Conservation (phyloP, 1,140 invertebrate genomes). For the Camponotus floridanus region DNA sequence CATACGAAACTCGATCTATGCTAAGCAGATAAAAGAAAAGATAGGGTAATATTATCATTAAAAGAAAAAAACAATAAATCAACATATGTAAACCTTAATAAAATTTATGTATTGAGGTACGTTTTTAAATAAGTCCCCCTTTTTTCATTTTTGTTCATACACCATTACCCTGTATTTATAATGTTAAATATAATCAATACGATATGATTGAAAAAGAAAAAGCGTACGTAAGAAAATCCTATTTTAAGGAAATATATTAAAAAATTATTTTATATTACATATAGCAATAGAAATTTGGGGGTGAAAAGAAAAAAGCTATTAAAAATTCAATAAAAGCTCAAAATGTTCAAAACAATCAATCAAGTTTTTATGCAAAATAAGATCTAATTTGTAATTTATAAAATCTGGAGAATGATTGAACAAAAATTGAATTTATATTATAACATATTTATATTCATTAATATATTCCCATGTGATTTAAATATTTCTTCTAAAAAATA, state of each 20-base stretch:
- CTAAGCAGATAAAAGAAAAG: constrained; percentile 78
- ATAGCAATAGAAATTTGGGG: neutral
- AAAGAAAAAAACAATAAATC: constrained; percentile 84
- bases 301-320: neutral
- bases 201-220: neutral
- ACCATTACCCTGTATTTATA: constrained; percentile 8
- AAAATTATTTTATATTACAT: constrained; percentile 9
- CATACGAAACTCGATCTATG: constrained; percentile 78
- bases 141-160: constrained; percentile 70
- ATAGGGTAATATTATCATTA: constrained; percentile 84
- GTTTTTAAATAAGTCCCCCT: constrained; percentile 84
- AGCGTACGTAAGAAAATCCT: neutral
- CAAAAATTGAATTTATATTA: neutral
- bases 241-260: constrained; percentile 4
- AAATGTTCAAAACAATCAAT: neutral
- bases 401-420: neutral
- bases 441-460: neutral
- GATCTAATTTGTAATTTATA: neutral
- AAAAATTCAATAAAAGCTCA: constrained; percentile 2
- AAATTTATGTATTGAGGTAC: constrained; percentile 86
- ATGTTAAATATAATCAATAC: neutral
- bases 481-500: neutral
- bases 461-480: neutral
- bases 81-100: constrained; percentile 86
- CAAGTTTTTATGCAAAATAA: too few species aligned